Evolutionary conservation across 1,140 invertebrate species (phyloP).

Genomic region (Ylistrum balloti): DNA sequence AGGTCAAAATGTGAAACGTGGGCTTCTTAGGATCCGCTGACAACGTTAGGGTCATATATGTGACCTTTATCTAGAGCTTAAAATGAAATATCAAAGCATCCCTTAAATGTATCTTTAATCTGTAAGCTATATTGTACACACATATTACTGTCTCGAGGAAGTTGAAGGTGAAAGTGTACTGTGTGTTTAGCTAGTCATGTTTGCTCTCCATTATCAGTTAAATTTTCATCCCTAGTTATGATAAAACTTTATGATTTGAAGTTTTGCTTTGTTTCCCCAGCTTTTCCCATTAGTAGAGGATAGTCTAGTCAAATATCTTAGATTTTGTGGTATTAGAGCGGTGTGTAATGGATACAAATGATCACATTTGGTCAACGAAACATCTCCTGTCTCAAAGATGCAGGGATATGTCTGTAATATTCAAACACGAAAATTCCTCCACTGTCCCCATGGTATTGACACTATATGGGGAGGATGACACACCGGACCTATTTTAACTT

Average conservation of each 20-base stretch:
- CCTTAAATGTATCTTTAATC: constrained; percentile 20
- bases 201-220: constrained; percentile 26
- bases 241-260: constrained; percentile 40
- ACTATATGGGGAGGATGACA: neutral
- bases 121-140: constrained; percentile 28
- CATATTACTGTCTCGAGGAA: constrained; percentile 33
- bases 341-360: constrained; percentile 53
- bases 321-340: neutral
- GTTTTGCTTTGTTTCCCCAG: constrained; percentile 32
- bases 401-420: constrained; percentile 23
- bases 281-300: constrained; percentile 12
- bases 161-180: constrained; percentile 4
- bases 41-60: neutral
- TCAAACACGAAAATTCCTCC: constrained; percentile 25
- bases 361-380: constrained; percentile 43
- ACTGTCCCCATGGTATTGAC: neutral
- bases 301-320: constrained; percentile 25
- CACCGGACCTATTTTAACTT: constrained; percentile 10
- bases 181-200: neutral
- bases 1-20: neutral
- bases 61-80: constrained; percentile 29
- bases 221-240: constrained; percentile 35
- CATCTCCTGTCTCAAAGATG: neutral
- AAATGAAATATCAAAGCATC: constrained; percentile 40
- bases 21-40: neutral